A percentile compares a stretch with the other conserved stretches of the same genome.
phyloP scores from a whole-genome alignment of 1,140 invertebrate genomes.

The Drosophila nikananu region DNA sequence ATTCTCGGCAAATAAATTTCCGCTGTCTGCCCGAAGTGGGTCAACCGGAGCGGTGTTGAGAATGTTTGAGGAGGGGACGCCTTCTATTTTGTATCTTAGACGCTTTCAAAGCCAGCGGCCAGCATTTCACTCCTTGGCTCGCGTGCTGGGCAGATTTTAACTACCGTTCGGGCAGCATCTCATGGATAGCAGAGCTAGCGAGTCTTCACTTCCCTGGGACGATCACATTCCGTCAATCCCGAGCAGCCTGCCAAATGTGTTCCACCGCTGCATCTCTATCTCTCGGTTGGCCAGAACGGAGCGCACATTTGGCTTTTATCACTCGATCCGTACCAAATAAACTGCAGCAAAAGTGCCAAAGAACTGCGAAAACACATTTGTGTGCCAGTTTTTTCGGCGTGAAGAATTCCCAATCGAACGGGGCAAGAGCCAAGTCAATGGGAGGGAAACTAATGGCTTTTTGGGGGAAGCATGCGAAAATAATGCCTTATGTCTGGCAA shows the following conservation, averaged over 20 bases:
- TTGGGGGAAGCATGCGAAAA: neutral
- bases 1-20: constrained; percentile 66
- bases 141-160: constrained; percentile 40
- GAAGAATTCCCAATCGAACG: constrained; percentile 27
- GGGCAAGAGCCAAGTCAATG: neutral
- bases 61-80: constrained; percentile 6
- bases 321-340: constrained; percentile 36
- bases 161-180: constrained; percentile 40
- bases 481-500: neutral
- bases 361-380: constrained; percentile 31
- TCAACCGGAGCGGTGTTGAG: constrained; percentile 12
- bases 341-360: neutral
- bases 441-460: constrained; percentile 14
- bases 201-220: neutral
- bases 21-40: constrained; percentile 33
- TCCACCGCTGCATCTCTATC: constrained; percentile 30
- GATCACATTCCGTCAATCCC: constrained; percentile 54
- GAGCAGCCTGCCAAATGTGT: constrained; percentile 28
- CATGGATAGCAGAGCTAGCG: neutral
- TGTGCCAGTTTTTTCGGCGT: constrained; percentile 39
- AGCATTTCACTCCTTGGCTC: constrained; percentile 36
- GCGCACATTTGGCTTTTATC: constrained; percentile 68
- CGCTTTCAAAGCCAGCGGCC: constrained; percentile 41
- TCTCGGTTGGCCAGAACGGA: constrained; percentile 37
- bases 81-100: constrained; percentile 32